Base-by-base conservation (phyloP, 2,113 vertebrate genomes). In the Pseudorhombus dupliciocellatus region DNA sequence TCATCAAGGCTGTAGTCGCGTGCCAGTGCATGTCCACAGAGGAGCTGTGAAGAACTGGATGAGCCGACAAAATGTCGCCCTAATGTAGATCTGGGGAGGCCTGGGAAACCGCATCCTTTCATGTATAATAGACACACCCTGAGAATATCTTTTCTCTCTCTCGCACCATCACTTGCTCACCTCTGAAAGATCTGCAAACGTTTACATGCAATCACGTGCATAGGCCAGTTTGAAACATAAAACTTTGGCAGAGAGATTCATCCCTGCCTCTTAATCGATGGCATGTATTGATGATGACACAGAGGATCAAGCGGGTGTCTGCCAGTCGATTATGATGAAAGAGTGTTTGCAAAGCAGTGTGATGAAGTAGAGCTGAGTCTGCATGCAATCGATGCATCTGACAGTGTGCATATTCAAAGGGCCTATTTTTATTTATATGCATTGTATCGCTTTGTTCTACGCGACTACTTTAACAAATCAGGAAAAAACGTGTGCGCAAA, bases 61-160 rank as follows among this genome's bases (percentile, higher is more conserved):
- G 63, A 83, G 67, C 73, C 79, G 80, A 88, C 78, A 80, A 89
- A 85, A 80, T 73, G 66, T 75, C 88, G 76, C 65, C 67, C 56
- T 20, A 57, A 70, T 75, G 82, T 28, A 52, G 66, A 57, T 80
- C 89, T 81, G 64, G 37, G 59, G 82, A 81, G 84, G 62, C 59
- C 52, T 62, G 74, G 14, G 68, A 70, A 75, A 79, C 42, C 44
- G 70, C 54, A 58, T 80, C 70, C 66, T 87, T 79, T 89, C 84
- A 87, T 87, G 83, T 80, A 79, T 80, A 81, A 84, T 84, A 86
- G 75, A 89, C 62, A 74, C 28, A 79, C 62, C 68, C 78, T 82
- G 74, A 76, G 83, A 84, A 80, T 85, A 89, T 74, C 28, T 57
- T 56, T 56, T 83, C 10, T 66, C 42, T 67, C 65, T 67, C 28